These are phyloP conservation scores for Notolepis coatsorum DNA, from an alignment of 2,797 vertebrate species.

Conservation along the genomic window DNA sequence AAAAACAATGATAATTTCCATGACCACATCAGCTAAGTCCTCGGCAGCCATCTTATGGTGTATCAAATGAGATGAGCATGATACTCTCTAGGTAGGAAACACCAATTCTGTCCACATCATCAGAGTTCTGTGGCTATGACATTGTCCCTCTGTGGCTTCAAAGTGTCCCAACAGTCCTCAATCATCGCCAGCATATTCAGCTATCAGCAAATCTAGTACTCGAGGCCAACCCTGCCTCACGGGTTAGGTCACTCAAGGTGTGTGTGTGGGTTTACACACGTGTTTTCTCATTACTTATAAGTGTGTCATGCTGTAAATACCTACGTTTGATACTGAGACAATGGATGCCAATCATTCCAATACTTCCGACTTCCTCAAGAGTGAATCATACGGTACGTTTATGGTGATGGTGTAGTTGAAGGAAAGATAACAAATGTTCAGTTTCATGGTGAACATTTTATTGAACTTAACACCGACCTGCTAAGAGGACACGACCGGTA, in stretches of 20 bases:
- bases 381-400: not conserved
- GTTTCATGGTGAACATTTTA: constrained; percentile 61
- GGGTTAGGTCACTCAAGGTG: not conserved
- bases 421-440: constrained; percentile 10
- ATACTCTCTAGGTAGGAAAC: no score
- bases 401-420: not conserved
- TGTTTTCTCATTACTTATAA: not conserved
- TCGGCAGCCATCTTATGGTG: no score
- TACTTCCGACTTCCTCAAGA: not conserved
- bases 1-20: no score
- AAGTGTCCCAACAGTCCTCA: not conserved
- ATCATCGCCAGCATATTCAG: constrained; percentile 36
- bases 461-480: constrained; percentile 64
- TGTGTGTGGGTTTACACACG: not conserved
- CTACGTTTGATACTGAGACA: constrained; percentile 38
- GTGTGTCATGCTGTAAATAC: constrained; percentile 36
- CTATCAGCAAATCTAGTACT: constrained; percentile 36
- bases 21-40: no score
- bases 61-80: no score
- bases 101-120: no score
- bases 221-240: constrained; percentile 1
- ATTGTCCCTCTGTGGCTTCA: constrained; percentile 1
- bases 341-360: constrained; percentile 37
- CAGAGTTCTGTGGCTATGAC: constrained; percentile 28
- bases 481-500: constrained; percentile 51